phyloP scores from a whole-genome alignment of 2,113 vertebrate species.

The Microtus oregoni region DNA sequence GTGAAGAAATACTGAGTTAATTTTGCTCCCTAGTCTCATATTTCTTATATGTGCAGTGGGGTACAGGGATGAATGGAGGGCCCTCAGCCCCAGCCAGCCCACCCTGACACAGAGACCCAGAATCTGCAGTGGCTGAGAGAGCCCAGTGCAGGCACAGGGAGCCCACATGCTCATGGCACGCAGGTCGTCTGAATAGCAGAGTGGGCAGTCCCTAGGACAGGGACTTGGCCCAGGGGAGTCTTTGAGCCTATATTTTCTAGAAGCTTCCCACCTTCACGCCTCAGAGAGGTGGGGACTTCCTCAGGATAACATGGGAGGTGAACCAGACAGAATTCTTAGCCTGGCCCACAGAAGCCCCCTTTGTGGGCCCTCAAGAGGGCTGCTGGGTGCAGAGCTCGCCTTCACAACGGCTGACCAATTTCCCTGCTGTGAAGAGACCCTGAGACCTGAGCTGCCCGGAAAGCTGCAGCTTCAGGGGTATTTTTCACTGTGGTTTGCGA shows the following conservation, averaged over 20 bases:
- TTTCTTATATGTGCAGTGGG: conserved; percentile 2
- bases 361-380: not conserved
- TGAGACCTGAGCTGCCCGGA: conserved; percentile 64
- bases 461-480: conserved; percentile 68
- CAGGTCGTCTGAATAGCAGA: not conserved
- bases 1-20: not conserved
- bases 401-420: conserved; percentile 20
- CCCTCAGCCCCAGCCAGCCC: not conserved
- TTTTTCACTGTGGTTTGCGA: conserved; percentile 80
- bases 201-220: not conserved
- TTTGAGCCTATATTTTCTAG: not conserved
- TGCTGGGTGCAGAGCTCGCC: not conserved
- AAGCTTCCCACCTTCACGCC: not conserved
- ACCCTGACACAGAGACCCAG: not conserved
- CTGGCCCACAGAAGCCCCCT: not conserved
- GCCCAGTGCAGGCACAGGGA: not conserved
- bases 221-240: not conserved
- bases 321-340: not conserved
- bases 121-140: not conserved
- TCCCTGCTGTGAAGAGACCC: conserved; percentile 58
- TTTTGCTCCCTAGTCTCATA: not conserved
- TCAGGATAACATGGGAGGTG: not conserved
- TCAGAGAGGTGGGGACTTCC: conserved; percentile 20
- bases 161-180: not conserved
- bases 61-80: not conserved